Base-by-base conservation (phyloP, 30 jellyfish, hydroid and myxozoan species). In the Morbakka virulenta region DNA sequence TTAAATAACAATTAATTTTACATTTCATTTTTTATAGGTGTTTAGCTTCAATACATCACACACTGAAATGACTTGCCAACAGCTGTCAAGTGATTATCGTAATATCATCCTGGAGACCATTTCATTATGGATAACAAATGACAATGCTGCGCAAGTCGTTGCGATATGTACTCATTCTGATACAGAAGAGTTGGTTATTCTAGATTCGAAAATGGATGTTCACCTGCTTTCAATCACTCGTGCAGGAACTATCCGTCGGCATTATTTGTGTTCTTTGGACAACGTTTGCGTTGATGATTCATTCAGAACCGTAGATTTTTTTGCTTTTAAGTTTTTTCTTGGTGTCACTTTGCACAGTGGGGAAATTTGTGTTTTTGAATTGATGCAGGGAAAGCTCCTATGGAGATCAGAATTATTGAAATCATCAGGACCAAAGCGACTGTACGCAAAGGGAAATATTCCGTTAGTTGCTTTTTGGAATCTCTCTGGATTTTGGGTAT, bases 391-490 rank as follows among this genome's bases (percentile, higher is more conserved):
- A 33, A 89, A 57, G 81, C 82, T 79, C 34, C 61, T 93, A 4
- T 86, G 97, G 96, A 48, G 67, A 27, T 67, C 86, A 21, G 92
- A 87, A 1, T 49, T 89, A 13, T 63, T 77, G 22, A 81, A 51
- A 31, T 32, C 75, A 23, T 82, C 81, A 28, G 47, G 94, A 31
- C 95, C 95, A 0, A 76, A 73, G 32, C 20, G 79, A 4, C 87
- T 96, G 96, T 74, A 74, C 0, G 51, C 96, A 32, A 89, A 77
- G 50, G 96, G 97, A 4, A 67, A n/a, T 29, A 74, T 75, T 2
- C 97, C 99, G 14, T 77, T 35, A 28, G 87, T 78, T 50, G 99
- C 97, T 2, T 72, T 93, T 0, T 93, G 99, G 99, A 76, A 89
- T 57, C 35, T 77, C 1, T 87, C 96, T 2, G 96, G 91, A 6